Evolutionary conservation across 2,797 vertebrate genomes (phyloP), one percentile per base, ranked within the genome.

Genomic region (Enteromius afrohamiltoni): DNA sequence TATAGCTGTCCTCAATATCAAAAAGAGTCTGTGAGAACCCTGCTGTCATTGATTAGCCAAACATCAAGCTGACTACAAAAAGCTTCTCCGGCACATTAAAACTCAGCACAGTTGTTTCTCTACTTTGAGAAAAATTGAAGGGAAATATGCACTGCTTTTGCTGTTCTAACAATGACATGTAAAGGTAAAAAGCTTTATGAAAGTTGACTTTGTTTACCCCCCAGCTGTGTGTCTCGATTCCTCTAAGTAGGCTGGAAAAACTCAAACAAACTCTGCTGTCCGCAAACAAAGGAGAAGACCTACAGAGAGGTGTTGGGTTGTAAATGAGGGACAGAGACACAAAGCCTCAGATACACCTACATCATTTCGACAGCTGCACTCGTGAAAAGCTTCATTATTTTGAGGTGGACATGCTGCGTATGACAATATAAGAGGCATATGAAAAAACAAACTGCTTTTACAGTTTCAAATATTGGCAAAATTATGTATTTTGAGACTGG

Each of bases 301-400:
- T 70, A 47, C 70, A 16, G 21, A 62, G 17, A 83, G 26, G 53
- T 55, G 51, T 47, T 75, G 31, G 71, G n/a, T 26, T 69, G 78
- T 53, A 79, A 86, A 86, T 70, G n/a, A 75, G 76, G 62, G 62
- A 83, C 42, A 31, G 29, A 58, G 51, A 83, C 71, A 79, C 80
- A 86, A 83, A 74, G 60, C 85, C 49, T 65, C 58, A 79, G 60
- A 74, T 82, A 86, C 76, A 86, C 47, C 60, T 71, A 77, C 34
- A 85, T 73, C 68, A 55, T 69, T 68, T 23, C 9, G 34, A 80
- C 74, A 77, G 60, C 34, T 31, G 74, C 26, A 60, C 37, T 19
- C 6, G 4, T 67, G 40, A 81, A 74, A 79, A 29, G 9, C 62
- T 65, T 68, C 51, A 83, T 75, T 51, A 83, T 74, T 77, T 75